These are phyloP conservation scores for Serripes groenlandicus DNA, from an alignment of 2,888 invertebrate species.

Conservation along the genomic window DNA sequence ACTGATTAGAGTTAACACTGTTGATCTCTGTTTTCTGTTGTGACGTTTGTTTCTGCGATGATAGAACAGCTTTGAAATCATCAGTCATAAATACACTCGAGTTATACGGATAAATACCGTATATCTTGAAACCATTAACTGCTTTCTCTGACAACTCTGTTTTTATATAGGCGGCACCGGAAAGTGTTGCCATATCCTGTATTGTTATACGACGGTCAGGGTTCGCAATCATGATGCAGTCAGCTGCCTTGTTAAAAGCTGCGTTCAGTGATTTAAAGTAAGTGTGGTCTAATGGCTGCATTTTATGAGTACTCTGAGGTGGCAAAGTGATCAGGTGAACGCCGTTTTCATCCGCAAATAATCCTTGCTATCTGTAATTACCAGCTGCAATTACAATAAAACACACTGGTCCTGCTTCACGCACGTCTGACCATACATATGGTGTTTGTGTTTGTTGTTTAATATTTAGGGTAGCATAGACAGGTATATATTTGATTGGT, in stretches of 20 bases:
- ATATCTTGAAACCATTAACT: conserved; percentile 8
- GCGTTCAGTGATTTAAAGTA: conserved; percentile 73
- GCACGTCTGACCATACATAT: too few species aligned
- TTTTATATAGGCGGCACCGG: conserved; percentile 7
- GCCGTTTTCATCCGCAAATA: conserved; percentile 78
- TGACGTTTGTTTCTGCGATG: too few species aligned
- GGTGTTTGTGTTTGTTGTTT: too few species aligned
- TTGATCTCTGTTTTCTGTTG: too few species aligned
- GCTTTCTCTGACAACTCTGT: conserved; percentile 6
- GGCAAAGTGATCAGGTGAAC: conserved; percentile 83
- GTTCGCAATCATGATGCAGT: conserved; percentile 6
- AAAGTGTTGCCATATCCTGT: conserved; percentile 2
- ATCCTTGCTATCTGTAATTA: too few species aligned
- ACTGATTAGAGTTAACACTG: too few species aligned
- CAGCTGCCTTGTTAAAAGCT: conserved; percentile 5
- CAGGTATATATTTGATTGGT: too few species aligned
- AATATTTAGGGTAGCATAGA: too few species aligned
- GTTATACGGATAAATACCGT: conserved; percentile 12
- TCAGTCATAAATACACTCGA: not conserved
- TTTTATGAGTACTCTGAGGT: conserved; percentile 82
- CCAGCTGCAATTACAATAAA: too few species aligned
- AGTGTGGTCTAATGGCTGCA: conserved; percentile 75
- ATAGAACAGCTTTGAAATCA: conserved; percentile 17
- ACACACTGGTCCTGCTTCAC: too few species aligned
- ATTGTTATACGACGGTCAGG: conserved; percentile 2